Conservation (phyloP, 2,888 invertebrate genomes). For the Hesperia comma region DNA sequence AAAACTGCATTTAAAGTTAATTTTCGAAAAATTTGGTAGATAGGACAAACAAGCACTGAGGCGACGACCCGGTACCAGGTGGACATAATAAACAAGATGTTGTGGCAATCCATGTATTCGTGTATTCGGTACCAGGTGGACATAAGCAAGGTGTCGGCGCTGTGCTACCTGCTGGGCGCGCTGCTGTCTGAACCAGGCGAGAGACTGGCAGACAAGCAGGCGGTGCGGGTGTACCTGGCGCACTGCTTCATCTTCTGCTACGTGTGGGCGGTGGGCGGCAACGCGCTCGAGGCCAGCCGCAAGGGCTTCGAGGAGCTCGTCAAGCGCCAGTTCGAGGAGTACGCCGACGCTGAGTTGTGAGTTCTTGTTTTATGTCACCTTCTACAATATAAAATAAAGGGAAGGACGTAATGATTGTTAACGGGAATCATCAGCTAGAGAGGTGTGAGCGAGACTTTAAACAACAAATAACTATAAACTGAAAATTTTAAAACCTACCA, state of each 20-base stretch:
- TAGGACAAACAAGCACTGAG: too few species aligned
- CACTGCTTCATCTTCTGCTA: conserved; percentile 93
- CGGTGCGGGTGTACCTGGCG: conserved; percentile 86
- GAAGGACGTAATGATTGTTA: too few species aligned
- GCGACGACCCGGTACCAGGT: too few species aligned
- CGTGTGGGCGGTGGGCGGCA: conserved; percentile 94
- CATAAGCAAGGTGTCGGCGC: conserved; percentile 90
- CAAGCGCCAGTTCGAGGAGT: conserved; percentile 87
- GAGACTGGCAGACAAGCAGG: conserved; percentile 84
- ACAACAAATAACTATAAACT: too few species aligned
- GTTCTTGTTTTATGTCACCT: conserved; percentile 42
- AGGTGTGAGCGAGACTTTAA: too few species aligned
- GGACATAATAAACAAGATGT: too few species aligned
- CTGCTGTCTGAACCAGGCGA: conserved; percentile 86
- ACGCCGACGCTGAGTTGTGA: conserved; percentile 85
- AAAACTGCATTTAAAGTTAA: too few species aligned
- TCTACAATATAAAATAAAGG: conserved; percentile 10
- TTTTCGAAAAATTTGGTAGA: too few species aligned
- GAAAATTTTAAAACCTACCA: too few species aligned
- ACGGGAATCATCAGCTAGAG: too few species aligned
- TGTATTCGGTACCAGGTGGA: conserved; percentile 89
- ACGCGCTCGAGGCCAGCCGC: conserved; percentile 88
- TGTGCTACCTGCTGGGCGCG: conserved; percentile 89
- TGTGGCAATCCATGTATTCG: too few species aligned
- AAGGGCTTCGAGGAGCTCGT: conserved; percentile 88